Percentiles rank a stretch among this genome's conserved stretches.
phyloP scores from a whole-genome alignment of 1,140 invertebrate species.

The Uloborus diversus region DNA sequence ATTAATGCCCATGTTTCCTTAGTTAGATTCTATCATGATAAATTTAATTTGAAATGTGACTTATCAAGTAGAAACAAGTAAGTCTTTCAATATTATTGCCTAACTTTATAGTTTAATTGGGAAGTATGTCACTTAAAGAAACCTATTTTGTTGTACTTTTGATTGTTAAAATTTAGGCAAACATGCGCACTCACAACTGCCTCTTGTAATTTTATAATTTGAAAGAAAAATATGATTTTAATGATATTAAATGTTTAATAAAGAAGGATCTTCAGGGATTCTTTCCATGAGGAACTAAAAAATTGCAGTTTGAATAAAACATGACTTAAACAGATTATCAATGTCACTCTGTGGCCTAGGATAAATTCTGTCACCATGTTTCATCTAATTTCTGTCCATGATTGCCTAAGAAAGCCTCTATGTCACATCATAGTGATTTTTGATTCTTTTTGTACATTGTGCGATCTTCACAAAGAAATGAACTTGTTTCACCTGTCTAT shows the following conservation, averaged over 20 bases:
- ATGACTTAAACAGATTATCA: not conserved
- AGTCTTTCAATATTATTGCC: not conserved
- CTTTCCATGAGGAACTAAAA: not conserved
- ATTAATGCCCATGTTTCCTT: slow-evolving; percentile 46
- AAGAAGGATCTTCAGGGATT: not conserved
- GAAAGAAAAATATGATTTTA: too few species aligned
- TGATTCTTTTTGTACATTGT: too few species aligned
- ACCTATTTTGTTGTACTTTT: too few species aligned
- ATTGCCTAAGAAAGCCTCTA: not conserved
- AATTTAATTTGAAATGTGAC: slow-evolving; percentile 45
- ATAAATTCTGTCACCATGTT: not conserved
- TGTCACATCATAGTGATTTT: not conserved
- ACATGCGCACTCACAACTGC: too few species aligned
- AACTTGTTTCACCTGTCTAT: not conserved
- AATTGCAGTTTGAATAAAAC: not conserved
- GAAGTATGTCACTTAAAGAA: too few species aligned
- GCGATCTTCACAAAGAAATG: not conserved
- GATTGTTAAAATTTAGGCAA: too few species aligned
- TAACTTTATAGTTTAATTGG: not conserved
- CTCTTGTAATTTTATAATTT: too few species aligned
- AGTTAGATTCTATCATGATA: slow-evolving; percentile 39
- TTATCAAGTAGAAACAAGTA: slow-evolving; percentile 35
- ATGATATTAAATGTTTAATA: slow-evolving; percentile 4
- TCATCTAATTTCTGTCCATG: not conserved
- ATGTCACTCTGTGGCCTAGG: not conserved